These are phyloP conservation scores for Xylocopa sonorina DNA, from an alignment of 1,140 invertebrate species.

Conservation along the genomic window DNA sequence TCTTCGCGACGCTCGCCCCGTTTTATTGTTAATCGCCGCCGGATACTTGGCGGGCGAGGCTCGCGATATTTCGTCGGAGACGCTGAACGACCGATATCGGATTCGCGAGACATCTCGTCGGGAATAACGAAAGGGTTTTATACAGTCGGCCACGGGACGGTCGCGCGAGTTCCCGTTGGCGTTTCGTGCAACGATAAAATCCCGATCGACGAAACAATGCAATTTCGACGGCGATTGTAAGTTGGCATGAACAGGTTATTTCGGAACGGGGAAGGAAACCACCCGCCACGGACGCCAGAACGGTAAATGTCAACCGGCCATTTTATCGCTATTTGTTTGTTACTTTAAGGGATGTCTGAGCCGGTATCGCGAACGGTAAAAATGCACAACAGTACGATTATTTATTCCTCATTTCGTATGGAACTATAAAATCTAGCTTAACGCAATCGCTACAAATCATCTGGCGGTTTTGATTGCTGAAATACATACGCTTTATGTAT, in stretches of 20 bases:
- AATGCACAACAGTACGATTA: no score
- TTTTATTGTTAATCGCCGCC: no score
- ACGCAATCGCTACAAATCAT: no score
- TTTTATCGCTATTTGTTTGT: not conserved
- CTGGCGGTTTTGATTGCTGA: no score
- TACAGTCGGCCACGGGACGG: not conserved
- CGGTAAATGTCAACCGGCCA: not conserved
- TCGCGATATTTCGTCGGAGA: not conserved
- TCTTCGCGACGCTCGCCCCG: not conserved
- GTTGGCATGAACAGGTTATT: slow-evolving; percentile 7
- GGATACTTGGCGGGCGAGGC: no score
- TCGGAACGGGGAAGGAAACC: not conserved
- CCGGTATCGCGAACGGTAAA: no score
- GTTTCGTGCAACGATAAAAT: slow-evolving; percentile 9
- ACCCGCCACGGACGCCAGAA: not conserved
- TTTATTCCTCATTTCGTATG: no score
- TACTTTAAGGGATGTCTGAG: not conserved
- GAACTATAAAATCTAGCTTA: no score
- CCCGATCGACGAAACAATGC: slow-evolving; percentile 7
- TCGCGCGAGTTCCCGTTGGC: not conserved
- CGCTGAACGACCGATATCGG: not conserved
- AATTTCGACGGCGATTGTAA: not conserved
- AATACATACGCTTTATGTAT: no score
- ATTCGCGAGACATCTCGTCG: no score
- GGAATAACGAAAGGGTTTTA: no score